Conservation (phyloP, 2,113 vertebrate genomes). For the Anarhynchus alexandrinus region DNA sequence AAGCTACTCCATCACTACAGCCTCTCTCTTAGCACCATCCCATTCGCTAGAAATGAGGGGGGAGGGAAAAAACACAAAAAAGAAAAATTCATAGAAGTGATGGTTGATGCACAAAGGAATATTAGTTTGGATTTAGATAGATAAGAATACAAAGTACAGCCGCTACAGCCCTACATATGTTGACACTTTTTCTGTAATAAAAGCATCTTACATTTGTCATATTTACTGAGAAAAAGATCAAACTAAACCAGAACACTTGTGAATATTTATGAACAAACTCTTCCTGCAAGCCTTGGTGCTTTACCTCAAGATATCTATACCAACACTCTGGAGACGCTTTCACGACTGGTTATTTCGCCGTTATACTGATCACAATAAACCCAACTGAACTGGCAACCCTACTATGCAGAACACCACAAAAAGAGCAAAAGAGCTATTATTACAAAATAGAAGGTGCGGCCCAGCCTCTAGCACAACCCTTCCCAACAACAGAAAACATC, state of each 20-base stretch:
- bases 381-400: fast-evolving
- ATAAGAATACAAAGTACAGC: not conserved
- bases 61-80: fast-evolving
- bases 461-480: not conserved
- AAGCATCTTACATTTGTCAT: fast-evolving
- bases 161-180: not conserved
- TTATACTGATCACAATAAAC: fast-evolving
- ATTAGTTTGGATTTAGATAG: not conserved
- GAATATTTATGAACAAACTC: not conserved
- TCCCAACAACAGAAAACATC: not conserved
- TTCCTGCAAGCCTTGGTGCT: not conserved
- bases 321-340: not conserved
- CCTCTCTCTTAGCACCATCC: too few relatives aligned
- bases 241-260: not conserved
- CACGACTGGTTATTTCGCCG: not conserved
- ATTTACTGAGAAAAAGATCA: not conserved
- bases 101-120: fast-evolving
- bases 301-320: not conserved
- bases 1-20: not conserved
- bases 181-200: not conserved
- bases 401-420: not conserved
- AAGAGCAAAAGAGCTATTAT: not conserved
- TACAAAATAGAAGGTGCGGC: not conserved
- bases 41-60: not conserved
- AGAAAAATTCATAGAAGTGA: not conserved